Evolutionary conservation across 2,113 vertebrate genomes (phyloP).

Genomic region (zebrafish (Danio rerio)): DNA sequence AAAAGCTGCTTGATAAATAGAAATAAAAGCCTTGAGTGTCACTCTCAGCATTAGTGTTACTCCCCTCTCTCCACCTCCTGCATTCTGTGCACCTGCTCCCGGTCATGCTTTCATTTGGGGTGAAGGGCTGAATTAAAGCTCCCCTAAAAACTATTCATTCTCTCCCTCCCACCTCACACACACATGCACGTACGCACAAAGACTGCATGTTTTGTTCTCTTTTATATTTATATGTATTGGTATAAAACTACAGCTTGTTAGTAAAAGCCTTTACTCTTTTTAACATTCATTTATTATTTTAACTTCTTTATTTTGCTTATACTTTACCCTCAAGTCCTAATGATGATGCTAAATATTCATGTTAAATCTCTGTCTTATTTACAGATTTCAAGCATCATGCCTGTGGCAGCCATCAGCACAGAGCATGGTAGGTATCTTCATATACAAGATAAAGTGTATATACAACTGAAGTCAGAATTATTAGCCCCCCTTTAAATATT

Average conservation of each 20-base stretch:
- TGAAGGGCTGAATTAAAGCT: not conserved
- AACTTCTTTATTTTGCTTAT: not conserved
- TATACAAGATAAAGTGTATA: too few species aligned
- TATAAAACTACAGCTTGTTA: constrained; percentile 25
- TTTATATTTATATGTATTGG: not conserved
- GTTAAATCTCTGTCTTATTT: constrained; percentile 27
- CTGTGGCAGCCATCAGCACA: constrained; percentile 74
- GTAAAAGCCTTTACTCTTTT: not conserved
- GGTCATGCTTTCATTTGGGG: constrained; percentile 15
- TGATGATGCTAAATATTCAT: not conserved
- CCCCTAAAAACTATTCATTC: not conserved
- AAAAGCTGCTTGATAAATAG: not conserved
- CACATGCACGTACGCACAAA: constrained; percentile 6
- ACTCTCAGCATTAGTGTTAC: not conserved
- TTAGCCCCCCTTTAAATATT: too few species aligned
- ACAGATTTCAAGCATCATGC: constrained; percentile 70
- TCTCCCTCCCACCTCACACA: constrained; percentile 6
- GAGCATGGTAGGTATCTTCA: constrained; percentile 71
- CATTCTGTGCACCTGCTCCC: constrained; percentile 31
- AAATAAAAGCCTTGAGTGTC: constrained; percentile 2
- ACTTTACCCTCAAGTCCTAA: not conserved
- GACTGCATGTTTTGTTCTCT: not conserved
- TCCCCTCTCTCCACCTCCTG: not conserved
- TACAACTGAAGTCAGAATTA: too few species aligned
- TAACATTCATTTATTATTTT: not conserved